Percentiles rank a stretch among this genome's conserved stretches.
Evolutionary conservation across 2,113 vertebrate genomes (phyloP).

Genomic region (Calyptommatus sinebrachiatus): DNA sequence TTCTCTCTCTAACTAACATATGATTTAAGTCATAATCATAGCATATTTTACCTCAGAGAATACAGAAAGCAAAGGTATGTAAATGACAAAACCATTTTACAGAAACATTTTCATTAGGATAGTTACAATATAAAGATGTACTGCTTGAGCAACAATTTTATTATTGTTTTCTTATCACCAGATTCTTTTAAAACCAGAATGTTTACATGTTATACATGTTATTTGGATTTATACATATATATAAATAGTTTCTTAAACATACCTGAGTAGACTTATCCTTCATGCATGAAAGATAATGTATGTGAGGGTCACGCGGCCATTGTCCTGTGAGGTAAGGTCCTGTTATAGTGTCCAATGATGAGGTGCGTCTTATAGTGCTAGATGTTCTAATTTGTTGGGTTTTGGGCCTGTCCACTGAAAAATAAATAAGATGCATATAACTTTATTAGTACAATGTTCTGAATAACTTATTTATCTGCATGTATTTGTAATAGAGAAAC

Average conservation of each 20-base stretch:
- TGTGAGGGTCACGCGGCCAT: constrained; percentile 92
- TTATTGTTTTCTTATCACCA: background rate
- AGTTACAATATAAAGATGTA: background rate
- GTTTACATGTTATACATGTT: background rate
- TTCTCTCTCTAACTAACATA: background rate
- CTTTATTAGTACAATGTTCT: background rate
- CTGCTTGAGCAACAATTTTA: background rate
- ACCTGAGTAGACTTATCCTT: constrained; percentile 98
- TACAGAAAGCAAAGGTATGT: too few relatives aligned
- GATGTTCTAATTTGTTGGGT: constrained; percentile 83
- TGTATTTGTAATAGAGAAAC: background rate
- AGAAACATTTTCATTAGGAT: background rate
- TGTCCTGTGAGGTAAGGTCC: constrained; percentile 96
- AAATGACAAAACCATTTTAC: too few relatives aligned
- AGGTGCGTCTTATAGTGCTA: constrained; percentile 87
- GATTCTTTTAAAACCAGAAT: background rate
- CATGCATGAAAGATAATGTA: constrained; percentile 91
- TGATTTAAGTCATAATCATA: too few relatives aligned
- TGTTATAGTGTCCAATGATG: constrained; percentile 92
- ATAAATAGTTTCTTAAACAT: constrained; percentile 42
- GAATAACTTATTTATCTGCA: background rate
- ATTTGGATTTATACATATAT: background rate
- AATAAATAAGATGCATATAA: constrained; percentile 52
- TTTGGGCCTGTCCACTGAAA: constrained; percentile 85
- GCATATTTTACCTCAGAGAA: too few relatives aligned